Base-by-base conservation (phyloP, 2,797 vertebrate genomes). In the Malacoctenus gilli region DNA sequence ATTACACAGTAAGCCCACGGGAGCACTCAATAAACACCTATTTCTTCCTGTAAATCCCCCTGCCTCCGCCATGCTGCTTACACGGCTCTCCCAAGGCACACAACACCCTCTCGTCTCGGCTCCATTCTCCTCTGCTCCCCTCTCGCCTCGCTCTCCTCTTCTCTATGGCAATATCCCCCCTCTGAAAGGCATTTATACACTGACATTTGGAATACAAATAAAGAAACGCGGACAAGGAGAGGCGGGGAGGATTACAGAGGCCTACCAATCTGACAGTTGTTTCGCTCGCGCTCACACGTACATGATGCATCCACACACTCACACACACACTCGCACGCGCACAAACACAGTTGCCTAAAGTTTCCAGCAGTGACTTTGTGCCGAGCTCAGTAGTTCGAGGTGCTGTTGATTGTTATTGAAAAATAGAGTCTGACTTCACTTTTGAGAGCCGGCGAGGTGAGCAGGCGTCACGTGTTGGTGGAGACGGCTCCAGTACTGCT, bases 171-270 rank as follows among this genome's bases (percentile, higher is more conserved):
- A 87, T 89, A 87, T 81, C 66, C 78, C 71, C 59, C 69, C 49
- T 59, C 54, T 18, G 72, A 79, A 85, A 84, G 75, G 72, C 82
- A 77, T 91, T 92, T 89, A 88, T 90, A 90, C 91, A 87, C 85
- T 92, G 91, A 93, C 91, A 93, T 93, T 93, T 93, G 85, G 86
- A 92, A 92, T 89, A 92, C 89, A 93, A 92, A 92, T 92, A 93
- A 92, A 91, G 85, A 87, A 89, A 87, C 78, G 80, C 67, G 77
- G 83, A 89, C 86, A 86, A 89, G 81, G 75, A 85, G 86, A 89
- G 85, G 82, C 75, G 63, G 78, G 61, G 84, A 77, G 89, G 90
- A 91, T 91, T 92, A 92, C 79, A 57, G 79, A 63, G 77, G 81
- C 81, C 85, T 80, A 53, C 39, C 68, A 74, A 80, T 87, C 64